Evolutionary conservation across 2,888 invertebrate genomes (phyloP), one percentile per base, ranked within the genome.

Genomic region (Microchrysa polita): DNA sequence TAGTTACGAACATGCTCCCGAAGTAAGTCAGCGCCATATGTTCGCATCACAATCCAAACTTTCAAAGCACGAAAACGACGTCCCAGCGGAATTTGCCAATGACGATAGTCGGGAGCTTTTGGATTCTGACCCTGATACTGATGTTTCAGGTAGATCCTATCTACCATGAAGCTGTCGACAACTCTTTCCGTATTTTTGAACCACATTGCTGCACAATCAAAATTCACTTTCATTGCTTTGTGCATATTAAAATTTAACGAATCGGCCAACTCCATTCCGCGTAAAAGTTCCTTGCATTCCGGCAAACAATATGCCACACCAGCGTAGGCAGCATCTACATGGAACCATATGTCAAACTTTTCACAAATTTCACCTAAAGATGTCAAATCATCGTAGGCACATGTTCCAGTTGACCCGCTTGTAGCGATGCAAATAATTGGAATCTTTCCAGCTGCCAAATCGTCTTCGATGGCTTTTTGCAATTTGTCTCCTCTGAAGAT

Each of bases 291-390:
- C 71, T 94, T 89, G 83, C 92, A 83, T 85, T 98, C 98, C 0
- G 97, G 96, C 80, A 98, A 95, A 72, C 95, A 90, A 79, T 98
- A 92, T 0, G 96, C 95, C 9, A 93, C 90, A 0, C 98, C 94
- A 2, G 97, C 98, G 82, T 98, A 98, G 0, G 98, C 98, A 0
- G 97, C 98, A 81, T 98, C 98, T 1, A 98, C 90, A 82, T 98
- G 98, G 34, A 97, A 86, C 97, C 98, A 98, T 1, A 97, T 85
- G 23, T 89, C 86, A 77, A 90, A 86, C 78, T 90, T 85, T 57
- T 90, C 87, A 80, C 97, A 97, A 53, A 97, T 87, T 7, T 91
- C 90, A 0, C 95, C 96, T 53, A 98, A 82, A 83, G 95, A 94
- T 20, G 89, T 87, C 16, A 98, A 85, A 77, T 93, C 91, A 83